Base-by-base conservation (phyloP, 2,888 invertebrate species). In the Aporophyla lueneburgensis region DNA sequence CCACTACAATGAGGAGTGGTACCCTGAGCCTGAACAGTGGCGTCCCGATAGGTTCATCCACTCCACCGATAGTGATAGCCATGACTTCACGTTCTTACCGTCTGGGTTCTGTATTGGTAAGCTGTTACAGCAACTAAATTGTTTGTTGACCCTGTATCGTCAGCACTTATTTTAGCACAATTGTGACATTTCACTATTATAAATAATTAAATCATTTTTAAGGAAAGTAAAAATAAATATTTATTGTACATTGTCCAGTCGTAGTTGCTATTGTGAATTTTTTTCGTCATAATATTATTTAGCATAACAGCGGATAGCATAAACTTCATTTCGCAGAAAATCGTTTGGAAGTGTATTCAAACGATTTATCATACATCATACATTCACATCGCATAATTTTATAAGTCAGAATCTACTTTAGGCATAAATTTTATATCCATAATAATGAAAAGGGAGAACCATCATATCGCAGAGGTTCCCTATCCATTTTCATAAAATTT, bases 51-150 rank as follows among this genome's bases (percentile, higher is more conserved):
- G 95, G 71, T 93, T 93, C 85, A 72, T 74, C 7, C 78, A 86
- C 24, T 78, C 90, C 4, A 80, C 84, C 0, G 94, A 94, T 67
- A 91, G 87, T 43, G 94, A 95, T 68, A 95, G 94, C 51, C 80
- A 90, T 14, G 89, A 93, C 33, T 94, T 90, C 84, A 91, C 90
- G 0, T 94, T 94, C 70, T 59, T 95, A 33, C 94, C 95, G 0
- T 95, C 95, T 71, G 95, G 93, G 14, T 94, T 93, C 73, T 92
- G 92, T 71, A 92, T 93, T 73, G 93, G 93, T 93, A 83, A 43
- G 78, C 82, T 33, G 33, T 43, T 19, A 24, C 14, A 19, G 12
- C 1, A 9, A 12, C 33, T 21, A 21, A 51, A 16, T 16, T 3
- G n/a, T n/a, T 53, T 33, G 21, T 33, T 16, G n/a, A 6, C n/a